phyloP scores from a whole-genome alignment of 30 jellyfish, hydroid and myxozoan species.

The Pelagia noctiluca region DNA sequence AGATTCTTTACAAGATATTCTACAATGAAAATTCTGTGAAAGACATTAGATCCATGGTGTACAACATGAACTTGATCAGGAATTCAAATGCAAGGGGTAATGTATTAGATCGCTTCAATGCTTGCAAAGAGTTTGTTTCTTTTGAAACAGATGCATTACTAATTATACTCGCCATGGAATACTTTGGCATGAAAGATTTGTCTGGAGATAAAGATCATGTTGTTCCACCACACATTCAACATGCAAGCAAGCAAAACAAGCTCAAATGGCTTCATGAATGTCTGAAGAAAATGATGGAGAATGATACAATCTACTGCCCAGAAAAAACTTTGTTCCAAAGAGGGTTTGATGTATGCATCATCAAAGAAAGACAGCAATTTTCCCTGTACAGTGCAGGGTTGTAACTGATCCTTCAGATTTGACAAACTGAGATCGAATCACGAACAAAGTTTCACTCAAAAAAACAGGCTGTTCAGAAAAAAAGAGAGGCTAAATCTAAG shows the following conservation, averaged over 20 bases:
- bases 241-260: background rate
- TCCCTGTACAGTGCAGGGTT: too few species aligned
- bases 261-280: background rate
- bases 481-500: background rate
- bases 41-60: slow-evolving; percentile 9
- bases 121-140: background rate
- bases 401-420: too few species aligned
- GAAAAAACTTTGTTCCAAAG: too few species aligned
- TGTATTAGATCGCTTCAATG: background rate
- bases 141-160: slow-evolving; percentile 6
- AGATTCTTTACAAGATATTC: background rate
- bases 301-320: background rate
- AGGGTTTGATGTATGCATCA: too few species aligned
- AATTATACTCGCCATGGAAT: background rate
- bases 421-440: too few species aligned
- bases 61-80: slow-evolving; percentile 1
- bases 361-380: too few species aligned
- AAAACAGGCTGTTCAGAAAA: too few species aligned
- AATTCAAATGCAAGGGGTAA: background rate
- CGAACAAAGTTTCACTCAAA: too few species aligned
- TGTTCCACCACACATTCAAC: background rate
- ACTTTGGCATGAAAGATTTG: background rate
- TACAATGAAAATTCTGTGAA: slow-evolving; percentile 8
- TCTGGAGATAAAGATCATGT: background rate
- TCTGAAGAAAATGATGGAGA: background rate